Base-by-base conservation (phyloP, 2,797 vertebrate genomes). In the Coccyzus lansbergi region DNA sequence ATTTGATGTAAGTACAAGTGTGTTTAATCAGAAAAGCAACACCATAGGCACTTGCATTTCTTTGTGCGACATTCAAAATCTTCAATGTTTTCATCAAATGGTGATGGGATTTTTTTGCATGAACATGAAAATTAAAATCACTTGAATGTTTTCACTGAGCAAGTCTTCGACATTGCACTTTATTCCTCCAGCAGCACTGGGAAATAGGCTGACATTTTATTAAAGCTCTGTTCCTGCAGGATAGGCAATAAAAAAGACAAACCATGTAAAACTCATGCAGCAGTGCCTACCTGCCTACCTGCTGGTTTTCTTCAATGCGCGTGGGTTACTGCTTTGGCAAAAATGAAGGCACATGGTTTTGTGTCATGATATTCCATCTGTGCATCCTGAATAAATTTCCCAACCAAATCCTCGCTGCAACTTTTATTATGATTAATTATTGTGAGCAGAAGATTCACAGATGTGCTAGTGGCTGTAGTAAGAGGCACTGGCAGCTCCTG, bases 301-400 rank as follows among this genome's bases (percentile, higher is more conserved):
- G 38, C 5, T 59, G 38, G 34, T 16, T 94, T 40, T 5, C 46
- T 71, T 33, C 53, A 20, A 7, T 0, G 0, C 4, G 3, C 44
- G 24, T 0, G 5, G 67, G 44, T 5, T 8, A 4, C 1, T 19
- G 34, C 24, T 86, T 59, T 74, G 86, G 67, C 53, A 83, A 6
- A 56, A 84, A 34, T 2, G 59, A 51, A 71, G 48, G 51, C 17
- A 2, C 3, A 1, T 12, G 10, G 3, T 14, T 68, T 85, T 71
- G 68, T 72, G 74, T 91, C 72, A 7, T 1, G 10, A 19, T 36
- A 31, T 24, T 71, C 87, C 53, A 56, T n/a, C 88, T 88, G 80
- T 40, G 38, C 29, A 29, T 48, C 40, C 59, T 7, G 17, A 65
- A 68, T n/a, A 46, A 12, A 2, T 31, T 87, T 79, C 72, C 67